Base-by-base conservation (phyloP, 1,140 invertebrate genomes). In the Zaprionus nigranus region DNA sequence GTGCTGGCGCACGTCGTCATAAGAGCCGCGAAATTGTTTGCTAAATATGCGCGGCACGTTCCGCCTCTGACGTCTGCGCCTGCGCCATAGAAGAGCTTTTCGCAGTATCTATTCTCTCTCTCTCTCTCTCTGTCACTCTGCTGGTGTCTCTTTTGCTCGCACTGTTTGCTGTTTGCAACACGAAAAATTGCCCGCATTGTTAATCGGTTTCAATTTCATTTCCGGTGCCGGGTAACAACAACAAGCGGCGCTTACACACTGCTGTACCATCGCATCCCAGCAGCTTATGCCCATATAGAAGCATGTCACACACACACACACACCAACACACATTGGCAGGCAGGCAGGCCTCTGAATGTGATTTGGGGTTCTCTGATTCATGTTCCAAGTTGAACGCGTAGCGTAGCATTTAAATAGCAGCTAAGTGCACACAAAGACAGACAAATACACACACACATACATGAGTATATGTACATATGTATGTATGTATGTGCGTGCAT, bases 131-230 rank as follows among this genome's bases (percentile, higher is more conserved):
- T n/a, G 4, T 13, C 7, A 28, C 30, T 34, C 9, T 34, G 30
- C 3, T 9, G 30, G 30, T 34, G 56, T 20, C 51, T 28, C 53
- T 36, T 51, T 12, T 43, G 46, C 60, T 36, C n/a, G 30, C 28
- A 58, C 43, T 64, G 75, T 26, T 26, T 43, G 46, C 67, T 56
- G 34, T 60, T 72, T 57, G 67, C 54, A 65, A 71, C 40, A 66
- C 57, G 24, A 46, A 60, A 72, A 71, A 77, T 73, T 67, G 59
- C 74, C 53, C 70, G 62, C 69, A 66, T 85, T 68, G 70, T 73
- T 75, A 68, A 77, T 76, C 61, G 84, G 81, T 78, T 88, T 83
- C 78, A 80, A 80, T 88, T 88, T 88, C 78, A 88, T 88, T 88
- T 88, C 84, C 84, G 84, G 81, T 88, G 64, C 64, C 81, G 80